phyloP scores from a whole-genome alignment of 2,113 vertebrate genomes.

The Mirounga angustirostris region DNA sequence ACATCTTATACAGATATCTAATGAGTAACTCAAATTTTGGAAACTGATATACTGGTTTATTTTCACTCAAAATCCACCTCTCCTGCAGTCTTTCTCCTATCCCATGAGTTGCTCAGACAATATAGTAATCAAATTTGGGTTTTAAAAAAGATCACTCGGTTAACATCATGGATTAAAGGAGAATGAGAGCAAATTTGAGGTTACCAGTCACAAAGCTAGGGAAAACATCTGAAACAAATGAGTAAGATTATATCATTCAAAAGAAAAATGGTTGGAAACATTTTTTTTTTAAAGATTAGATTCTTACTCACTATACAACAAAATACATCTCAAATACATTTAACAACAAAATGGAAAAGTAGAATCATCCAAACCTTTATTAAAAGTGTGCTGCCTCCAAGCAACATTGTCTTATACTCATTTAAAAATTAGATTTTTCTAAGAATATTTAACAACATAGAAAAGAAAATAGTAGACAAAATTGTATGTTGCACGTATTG shows the following conservation, averaged over 20 bases:
- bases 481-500: background rate
- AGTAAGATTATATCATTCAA: background rate
- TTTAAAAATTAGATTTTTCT: slow-evolving; percentile 32
- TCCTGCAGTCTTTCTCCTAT: background rate
- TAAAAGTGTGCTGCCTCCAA: background rate
- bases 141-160: background rate
- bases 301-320: background rate
- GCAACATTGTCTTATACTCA: background rate
- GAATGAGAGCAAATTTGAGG: background rate
- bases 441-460: background rate
- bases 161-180: background rate
- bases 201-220: background rate
- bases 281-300: background rate
- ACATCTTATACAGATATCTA: background rate
- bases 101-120: background rate
- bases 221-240: background rate
- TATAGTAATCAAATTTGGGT: background rate
- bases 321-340: background rate
- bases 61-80: background rate
- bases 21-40: background rate
- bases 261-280: background rate
- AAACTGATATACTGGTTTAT: background rate
- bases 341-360: slow-evolving; percentile 6
- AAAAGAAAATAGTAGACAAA: background rate
- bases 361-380: background rate